phyloP scores from a whole-genome alignment of 2,888 invertebrate genomes.

The Coelogynopora nodosa region DNA sequence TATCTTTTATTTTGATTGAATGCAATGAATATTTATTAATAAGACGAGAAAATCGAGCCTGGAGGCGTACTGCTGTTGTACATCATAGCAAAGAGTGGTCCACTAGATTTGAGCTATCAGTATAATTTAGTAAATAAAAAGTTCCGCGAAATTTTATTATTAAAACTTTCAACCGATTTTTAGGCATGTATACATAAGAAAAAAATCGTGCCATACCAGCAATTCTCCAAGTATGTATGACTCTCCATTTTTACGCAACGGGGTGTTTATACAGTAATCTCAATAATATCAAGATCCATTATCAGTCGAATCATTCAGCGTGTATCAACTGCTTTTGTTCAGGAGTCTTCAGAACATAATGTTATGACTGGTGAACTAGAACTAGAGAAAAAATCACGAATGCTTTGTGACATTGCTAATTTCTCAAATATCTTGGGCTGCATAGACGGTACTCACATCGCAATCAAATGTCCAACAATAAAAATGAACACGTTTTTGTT shows the following conservation, averaged over 20 bases:
- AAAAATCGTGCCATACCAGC: background rate
- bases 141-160: background rate
- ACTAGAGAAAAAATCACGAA: background rate
- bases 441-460: conserved; percentile 50
- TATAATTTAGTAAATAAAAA: background rate
- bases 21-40: background rate
- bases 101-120: background rate
- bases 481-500: conserved; percentile 48
- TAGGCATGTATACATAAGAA: background rate
- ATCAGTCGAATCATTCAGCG: background rate
- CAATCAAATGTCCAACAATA: conserved; percentile 46
- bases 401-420: conserved; percentile 40
- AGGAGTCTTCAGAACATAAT: background rate
- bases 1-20: background rate
- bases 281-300: background rate
- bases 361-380: background rate
- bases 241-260: background rate
- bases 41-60: background rate
- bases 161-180: background rate
- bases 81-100: background rate
- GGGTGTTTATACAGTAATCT: background rate
- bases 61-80: background rate
- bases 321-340: background rate
- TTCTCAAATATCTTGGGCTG: conserved; percentile 50
- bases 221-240: background rate